Base-by-base conservation (phyloP, 2,888 invertebrate genomes). In the Acrobasis consociella region DNA sequence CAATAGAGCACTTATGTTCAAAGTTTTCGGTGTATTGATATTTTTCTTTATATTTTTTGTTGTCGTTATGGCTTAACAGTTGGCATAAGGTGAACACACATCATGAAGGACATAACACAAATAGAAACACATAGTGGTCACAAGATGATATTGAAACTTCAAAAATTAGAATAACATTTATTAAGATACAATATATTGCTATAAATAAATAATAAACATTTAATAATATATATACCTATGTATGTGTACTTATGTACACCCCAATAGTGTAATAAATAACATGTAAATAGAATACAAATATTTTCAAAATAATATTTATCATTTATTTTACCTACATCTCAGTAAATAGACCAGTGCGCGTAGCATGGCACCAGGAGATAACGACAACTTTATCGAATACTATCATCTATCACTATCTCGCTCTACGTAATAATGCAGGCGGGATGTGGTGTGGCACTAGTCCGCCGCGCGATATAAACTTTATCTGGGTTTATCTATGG, bases 31-130 rank as follows among this genome's bases (percentile, higher is more conserved):
- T 62, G 97, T 99, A 67, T 94, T 99, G 62, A 98, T 99, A 94
- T 97, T 99, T 83, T 99, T 99, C 94, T 99, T 99, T 87, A 96
- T 99, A 89, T 97, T 99, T 86, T 99, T 99, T 94, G 97, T 99
- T 83, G 96, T 99, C 73, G 99, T 99, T 91, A 94, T 99, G 94
- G 97, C 98, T 77, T 95, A 93, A 46, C 13, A 13, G 46, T 11
- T 46, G 5, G n/a, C n/a, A 31, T 46, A 11, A 46, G n/a, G 46
- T n/a, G n/a, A 11, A 3, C 46, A 46, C n/a, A 46, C n/a, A 13
- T 31, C 7, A 7, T 31, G 31, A 7, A 5, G 31, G 31, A 31
- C 31, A 7, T 31, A 31, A 31, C 31, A 31, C 31, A 31, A 0
- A 31, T 7, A 31, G 2, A 13, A n/a, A 13, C 2, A 46, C 1